phyloP scores from a whole-genome alignment of 2,888 invertebrate species.

The Colletes collaris region DNA sequence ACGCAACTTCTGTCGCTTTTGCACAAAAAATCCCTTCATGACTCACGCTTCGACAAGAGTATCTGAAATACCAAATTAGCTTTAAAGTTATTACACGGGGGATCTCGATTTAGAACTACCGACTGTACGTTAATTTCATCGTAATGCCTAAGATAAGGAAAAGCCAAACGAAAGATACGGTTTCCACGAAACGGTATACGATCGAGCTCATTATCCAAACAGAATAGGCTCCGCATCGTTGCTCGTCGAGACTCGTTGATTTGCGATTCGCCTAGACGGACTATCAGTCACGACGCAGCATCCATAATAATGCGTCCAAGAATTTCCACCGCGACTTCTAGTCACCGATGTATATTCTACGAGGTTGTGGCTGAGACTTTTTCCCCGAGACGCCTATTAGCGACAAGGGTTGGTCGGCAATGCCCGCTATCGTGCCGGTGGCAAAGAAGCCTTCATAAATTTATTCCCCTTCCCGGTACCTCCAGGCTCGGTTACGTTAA shows the following conservation, averaged over 20 bases:
- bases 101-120: too few species aligned
- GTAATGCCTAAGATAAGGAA: not conserved
- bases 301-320: constrained; percentile 37
- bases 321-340: constrained; percentile 16
- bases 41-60: too few species aligned
- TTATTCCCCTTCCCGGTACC: not conserved
- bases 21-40: too few species aligned
- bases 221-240: constrained; percentile 6
- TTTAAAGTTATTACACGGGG: too few species aligned
- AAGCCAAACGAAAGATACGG: not conserved
- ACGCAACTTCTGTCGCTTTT: too few species aligned
- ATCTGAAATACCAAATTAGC: too few species aligned
- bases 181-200: constrained; percentile 22
- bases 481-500: constrained; percentile 45
- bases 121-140: too few species aligned
- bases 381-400: constrained; percentile 31
- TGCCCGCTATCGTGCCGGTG: constrained; percentile 10
- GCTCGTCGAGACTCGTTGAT: constrained; percentile 25
- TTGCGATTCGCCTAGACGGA: constrained; percentile 8
- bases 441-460: constrained; percentile 54
- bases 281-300: constrained; percentile 11
- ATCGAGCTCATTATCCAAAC: constrained; percentile 13
- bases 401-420: constrained; percentile 36
- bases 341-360: constrained; percentile 21
- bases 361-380: constrained; percentile 14